Base-by-base conservation (phyloP, 30 jellyfish, hydroid and myxozoan genomes). In the Haliclystus octoradiatus region DNA sequence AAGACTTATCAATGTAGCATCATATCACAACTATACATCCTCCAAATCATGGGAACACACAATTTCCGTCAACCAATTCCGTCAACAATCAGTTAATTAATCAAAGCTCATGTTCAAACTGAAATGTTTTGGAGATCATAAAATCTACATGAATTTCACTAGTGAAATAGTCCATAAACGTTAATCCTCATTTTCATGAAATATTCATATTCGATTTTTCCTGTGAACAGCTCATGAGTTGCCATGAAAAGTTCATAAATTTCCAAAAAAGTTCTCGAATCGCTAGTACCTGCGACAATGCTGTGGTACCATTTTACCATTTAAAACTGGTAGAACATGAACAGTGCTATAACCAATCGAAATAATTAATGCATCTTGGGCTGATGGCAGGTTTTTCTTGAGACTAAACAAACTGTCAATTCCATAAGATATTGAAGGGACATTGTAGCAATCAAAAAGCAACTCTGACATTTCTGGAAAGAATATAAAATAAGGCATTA, bases 381-480 rank as follows among this genome's bases (percentile, higher is more conserved):
- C 65, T 31, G 46, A 50, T 33, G 87, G 86, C 79, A 53, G 63
- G 73, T 88, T 88, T 31, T 78, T 34, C 34, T 74, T 50, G 60
- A 80, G 75, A 33, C 97, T 88, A 34, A 73, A 80, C 47, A 88
- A 57, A 35, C 94, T 70, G 72, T 88, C 97, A 40, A 80, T 77
- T 46, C 97, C 94, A 66, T 79, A 88, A 4, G 77, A 79, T 2
- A 88, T 74, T 68, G 62, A 79, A 0, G 97, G 97, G 1, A 75
- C 68, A 14, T 61, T 63, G 63, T 88, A 88, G 69, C 97, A 80
- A 51, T 88, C 97, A 66, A 88, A 88, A 7, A 88, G 84, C 66
- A 88, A 65, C 81, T 88, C 97, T 0, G 97, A 79, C 94, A 88
- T 88, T 24, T 80, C 93, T 80, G 30, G 9, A 1, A 27, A 75